Evolutionary conservation across 2,797 vertebrate genomes (phyloP).

Genomic region (Champsocephalus esox): DNA sequence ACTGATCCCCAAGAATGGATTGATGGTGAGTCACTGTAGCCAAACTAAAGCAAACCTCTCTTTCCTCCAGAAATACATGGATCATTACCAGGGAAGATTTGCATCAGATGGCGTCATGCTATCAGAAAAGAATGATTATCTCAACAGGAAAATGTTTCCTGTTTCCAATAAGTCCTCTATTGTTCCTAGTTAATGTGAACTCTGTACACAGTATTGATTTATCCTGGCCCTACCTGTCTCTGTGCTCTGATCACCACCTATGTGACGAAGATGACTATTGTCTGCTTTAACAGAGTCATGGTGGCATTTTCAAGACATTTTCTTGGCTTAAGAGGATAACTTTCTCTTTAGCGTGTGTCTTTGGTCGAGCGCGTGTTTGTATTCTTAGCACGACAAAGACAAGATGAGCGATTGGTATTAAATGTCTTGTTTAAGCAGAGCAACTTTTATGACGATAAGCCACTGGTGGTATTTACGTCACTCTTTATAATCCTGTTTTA

Average conservation of each 20-base stretch:
- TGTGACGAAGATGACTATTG: slow-evolving; percentile 26
- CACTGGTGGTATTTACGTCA: not conserved
- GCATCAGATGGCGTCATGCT: not conserved
- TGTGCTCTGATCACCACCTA: not conserved
- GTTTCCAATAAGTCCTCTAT: slow-evolving; percentile 22
- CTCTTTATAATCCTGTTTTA: no score
- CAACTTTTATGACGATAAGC: not conserved
- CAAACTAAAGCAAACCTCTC: not conserved
- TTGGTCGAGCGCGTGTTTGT: slow-evolving; percentile 3
- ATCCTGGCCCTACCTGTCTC: not conserved
- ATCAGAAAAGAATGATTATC: slow-evolving; percentile 1
- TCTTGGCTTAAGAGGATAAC: slow-evolving; percentile 3
- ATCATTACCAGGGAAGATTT: slow-evolving; percentile 2
- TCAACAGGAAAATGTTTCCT: slow-evolving; percentile 17
- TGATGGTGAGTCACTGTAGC: not conserved
- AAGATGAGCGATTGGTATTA: slow-evolving; percentile 20
- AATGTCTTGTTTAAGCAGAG: slow-evolving; percentile 1
- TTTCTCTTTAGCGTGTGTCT: not conserved
- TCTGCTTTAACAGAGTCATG: slow-evolving; percentile 15
- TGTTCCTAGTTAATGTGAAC: slow-evolving; percentile 32
- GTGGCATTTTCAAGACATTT: not conserved
- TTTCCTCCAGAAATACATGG: not conserved
- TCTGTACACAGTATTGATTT: slow-evolving; percentile 49
- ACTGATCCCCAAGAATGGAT: not conserved
- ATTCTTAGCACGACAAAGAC: slow-evolving; percentile 4